These are phyloP conservation scores for Imbricaverruca yamaguchii DNA, from an alignment of 2,888 invertebrate species.

Conservation along the genomic window DNA sequence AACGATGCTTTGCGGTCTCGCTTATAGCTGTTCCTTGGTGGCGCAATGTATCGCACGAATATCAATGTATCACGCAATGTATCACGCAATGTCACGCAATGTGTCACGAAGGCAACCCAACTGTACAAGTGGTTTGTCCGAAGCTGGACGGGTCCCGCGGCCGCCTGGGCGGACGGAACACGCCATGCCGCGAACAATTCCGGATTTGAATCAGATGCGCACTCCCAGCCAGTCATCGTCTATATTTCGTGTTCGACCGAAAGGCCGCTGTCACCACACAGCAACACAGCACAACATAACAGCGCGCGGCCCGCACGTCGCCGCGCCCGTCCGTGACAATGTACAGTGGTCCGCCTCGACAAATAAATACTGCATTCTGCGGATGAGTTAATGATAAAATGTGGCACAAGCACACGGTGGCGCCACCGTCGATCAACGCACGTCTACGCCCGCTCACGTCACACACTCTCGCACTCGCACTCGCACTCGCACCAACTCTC, in stretches of 20 bases:
- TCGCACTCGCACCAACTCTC: too few species aligned
- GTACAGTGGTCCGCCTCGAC: not conserved
- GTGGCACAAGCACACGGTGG: not conserved
- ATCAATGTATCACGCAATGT: too few species aligned
- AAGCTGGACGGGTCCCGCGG: too few species aligned
- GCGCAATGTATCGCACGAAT: too few species aligned
- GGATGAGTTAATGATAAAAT: conserved; percentile 15
- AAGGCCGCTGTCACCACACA: not conserved
- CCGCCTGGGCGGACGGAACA: too few species aligned
- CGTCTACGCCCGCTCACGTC: not conserved
- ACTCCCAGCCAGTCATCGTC: not conserved
- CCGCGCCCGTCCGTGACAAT: not conserved
- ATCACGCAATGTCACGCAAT: too few species aligned
- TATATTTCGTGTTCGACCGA: not conserved
- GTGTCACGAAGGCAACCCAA: too few species aligned
- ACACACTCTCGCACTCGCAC: not conserved
- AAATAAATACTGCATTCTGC: not conserved
- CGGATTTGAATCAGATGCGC: too few species aligned
- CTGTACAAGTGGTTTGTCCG: too few species aligned
- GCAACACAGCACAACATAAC: not conserved
- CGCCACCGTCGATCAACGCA: not conserved
- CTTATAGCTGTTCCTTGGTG: too few species aligned
- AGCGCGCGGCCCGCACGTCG: not conserved
- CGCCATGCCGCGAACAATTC: too few species aligned
- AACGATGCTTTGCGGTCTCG: not conserved